A percentile compares a stretch with the other conserved stretches of the same genome.
These are phyloP conservation scores for Peromyscus maniculatus DNA, from an alignment of 2,113 vertebrate genomes.

Conservation along the genomic window DNA sequence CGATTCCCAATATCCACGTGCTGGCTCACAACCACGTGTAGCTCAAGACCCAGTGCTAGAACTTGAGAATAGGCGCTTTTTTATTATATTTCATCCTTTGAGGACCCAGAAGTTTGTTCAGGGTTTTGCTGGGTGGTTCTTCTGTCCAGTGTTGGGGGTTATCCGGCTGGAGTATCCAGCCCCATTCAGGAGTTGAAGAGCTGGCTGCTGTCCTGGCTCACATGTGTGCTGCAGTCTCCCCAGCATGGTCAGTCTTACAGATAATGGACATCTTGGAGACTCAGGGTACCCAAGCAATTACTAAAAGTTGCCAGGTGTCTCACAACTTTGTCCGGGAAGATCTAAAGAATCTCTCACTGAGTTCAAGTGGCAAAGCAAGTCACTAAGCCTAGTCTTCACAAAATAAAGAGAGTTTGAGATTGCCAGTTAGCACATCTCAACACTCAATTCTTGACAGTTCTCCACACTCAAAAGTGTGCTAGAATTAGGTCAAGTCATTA, in stretches of 20 bases:
- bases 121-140: neutral
- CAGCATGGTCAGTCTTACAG: neutral
- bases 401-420: neutral
- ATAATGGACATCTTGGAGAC: neutral
- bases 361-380: neutral
- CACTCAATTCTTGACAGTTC: neutral
- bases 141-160: neutral
- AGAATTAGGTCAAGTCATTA: neutral
- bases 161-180: neutral
- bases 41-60: neutral
- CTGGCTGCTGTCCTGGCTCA: neutral
- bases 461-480: neutral
- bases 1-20: neutral
- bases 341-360: neutral
- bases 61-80: neutral
- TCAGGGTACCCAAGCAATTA: neutral
- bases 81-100: neutral
- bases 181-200: neutral
- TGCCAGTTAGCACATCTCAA: neutral
- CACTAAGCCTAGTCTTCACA: neutral
- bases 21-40: neutral
- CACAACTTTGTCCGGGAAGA: neutral
- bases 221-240: fast-evolving
- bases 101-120: neutral
- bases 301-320: neutral